Evolutionary conservation across 2,888 invertebrate species (phyloP).

Genomic region (Melolontha melolontha): DNA sequence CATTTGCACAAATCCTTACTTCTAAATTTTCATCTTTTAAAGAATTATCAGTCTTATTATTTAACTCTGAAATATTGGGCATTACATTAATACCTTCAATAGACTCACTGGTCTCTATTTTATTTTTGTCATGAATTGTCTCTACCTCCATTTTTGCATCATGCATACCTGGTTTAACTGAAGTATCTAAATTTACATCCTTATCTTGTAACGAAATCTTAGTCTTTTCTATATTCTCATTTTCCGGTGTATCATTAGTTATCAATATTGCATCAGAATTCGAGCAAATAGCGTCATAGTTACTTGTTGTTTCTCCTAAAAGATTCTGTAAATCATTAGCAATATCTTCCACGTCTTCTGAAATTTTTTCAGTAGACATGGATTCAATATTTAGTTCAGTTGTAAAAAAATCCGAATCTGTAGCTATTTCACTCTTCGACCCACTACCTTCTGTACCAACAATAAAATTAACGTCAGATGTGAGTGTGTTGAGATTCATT

Average conservation of each 20-base stretch:
- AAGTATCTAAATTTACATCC: constrained; percentile 1
- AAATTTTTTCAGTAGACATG: constrained; percentile 56
- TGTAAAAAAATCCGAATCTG: constrained; percentile 54
- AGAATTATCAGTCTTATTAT: constrained; percentile 11
- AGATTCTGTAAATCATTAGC: constrained; percentile 64
- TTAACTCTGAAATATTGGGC: constrained; percentile 7
- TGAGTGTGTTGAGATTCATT: constrained; percentile 32
- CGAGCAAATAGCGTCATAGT: constrained; percentile 36
- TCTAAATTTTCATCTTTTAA: constrained; percentile 6
- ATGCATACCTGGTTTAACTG: neutral
- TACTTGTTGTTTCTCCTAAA: constrained; percentile 55
- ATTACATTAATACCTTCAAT: neutral
- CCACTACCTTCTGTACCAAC: constrained; percentile 39
- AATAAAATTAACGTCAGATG: constrained; percentile 24
- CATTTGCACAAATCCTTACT: neutral
- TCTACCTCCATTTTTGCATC: neutral
- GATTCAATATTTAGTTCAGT: constrained; percentile 55
- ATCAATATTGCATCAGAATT: constrained; percentile 11
- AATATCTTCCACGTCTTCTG: constrained; percentile 64
- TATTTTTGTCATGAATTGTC: neutral
- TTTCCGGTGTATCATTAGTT: constrained; percentile 6
- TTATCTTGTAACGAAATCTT: neutral
- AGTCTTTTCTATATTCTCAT: neutral
- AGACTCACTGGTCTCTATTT: neutral
- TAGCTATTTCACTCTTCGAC: constrained; percentile 47